Percentiles rank a stretch among this genome's conserved stretches.
Conservation (phyloP, 1,140 invertebrate genomes). For the Neocloeon triangulifer region DNA sequence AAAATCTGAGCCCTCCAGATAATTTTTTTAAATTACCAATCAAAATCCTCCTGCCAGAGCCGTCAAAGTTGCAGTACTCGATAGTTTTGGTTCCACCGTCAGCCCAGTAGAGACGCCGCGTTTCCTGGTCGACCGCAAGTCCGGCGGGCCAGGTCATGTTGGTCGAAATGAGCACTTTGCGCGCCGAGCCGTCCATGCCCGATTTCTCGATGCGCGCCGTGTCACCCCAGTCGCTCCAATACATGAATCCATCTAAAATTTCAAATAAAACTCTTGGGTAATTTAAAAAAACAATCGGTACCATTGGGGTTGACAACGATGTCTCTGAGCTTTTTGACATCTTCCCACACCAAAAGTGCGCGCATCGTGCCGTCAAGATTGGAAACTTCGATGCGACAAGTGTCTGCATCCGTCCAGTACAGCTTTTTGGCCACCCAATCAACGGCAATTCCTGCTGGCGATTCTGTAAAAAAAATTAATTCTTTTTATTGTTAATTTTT, state of each 20-base stretch:
- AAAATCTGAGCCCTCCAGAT: no score
- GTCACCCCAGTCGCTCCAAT: constrained; percentile 76
- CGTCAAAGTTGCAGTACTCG: constrained; percentile 61
- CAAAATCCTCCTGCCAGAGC: constrained; percentile 39
- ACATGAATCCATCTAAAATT: constrained; percentile 44
- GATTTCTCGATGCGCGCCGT: constrained; percentile 61
- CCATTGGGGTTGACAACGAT: constrained; percentile 62
- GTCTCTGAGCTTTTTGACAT: constrained; percentile 58
- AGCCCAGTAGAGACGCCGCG: constrained; percentile 51
- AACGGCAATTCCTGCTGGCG: constrained; percentile 51
- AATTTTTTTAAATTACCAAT: no score
- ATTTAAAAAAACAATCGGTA: constrained; percentile 13
- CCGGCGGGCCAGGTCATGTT: constrained; percentile 63
- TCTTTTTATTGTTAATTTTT: no score
- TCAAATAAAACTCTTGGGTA: not conserved
- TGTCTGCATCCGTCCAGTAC: constrained; percentile 72
- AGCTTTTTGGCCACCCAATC: constrained; percentile 72
- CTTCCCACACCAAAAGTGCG: constrained; percentile 52
- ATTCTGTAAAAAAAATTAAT: constrained; percentile 20
- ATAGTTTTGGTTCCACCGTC: constrained; percentile 60
- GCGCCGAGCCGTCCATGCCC: constrained; percentile 63
- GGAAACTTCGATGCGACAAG: constrained; percentile 60
- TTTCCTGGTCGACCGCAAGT: constrained; percentile 49
- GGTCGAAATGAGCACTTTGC: constrained; percentile 37
- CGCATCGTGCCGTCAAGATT: constrained; percentile 53